A percentile compares a stretch with the other conserved stretches of the same genome.
Evolutionary conservation across 2,113 vertebrate genomes (phyloP).

Genomic region (Corynorhinus townsendii): DNA sequence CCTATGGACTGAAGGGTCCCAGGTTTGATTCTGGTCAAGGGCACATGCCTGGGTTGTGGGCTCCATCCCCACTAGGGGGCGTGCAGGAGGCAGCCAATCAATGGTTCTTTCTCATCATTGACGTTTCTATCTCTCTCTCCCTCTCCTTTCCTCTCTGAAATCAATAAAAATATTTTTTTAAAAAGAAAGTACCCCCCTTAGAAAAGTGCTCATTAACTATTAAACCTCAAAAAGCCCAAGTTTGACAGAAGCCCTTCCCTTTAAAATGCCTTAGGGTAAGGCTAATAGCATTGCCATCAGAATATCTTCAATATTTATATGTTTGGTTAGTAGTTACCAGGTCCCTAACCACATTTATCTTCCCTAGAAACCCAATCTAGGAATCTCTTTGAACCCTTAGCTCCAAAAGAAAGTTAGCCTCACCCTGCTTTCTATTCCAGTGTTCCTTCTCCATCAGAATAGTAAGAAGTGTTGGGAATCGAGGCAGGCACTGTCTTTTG

Average conservation of each 20-base stretch:
- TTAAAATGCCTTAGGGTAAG: neutral
- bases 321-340: conserved; percentile 30
- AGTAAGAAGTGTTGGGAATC: neutral
- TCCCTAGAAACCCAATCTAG: neutral
- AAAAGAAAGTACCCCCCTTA: neutral
- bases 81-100: too few relatives aligned
- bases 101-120: too few relatives aligned
- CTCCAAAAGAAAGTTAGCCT: neutral
- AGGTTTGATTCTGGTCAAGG: too few relatives aligned
- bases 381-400: conserved; percentile 34
- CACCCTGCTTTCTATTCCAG: neutral
- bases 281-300: neutral
- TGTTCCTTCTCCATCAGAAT: neutral
- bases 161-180: too few relatives aligned
- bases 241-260: neutral
- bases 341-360: neutral
- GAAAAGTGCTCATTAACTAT: neutral
- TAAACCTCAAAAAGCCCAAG: neutral
- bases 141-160: too few relatives aligned
- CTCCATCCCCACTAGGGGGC: too few relatives aligned
- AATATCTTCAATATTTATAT: neutral
- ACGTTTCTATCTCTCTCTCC: too few relatives aligned
- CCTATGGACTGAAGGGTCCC: too few relatives aligned
- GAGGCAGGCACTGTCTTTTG: neutral
- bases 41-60: too few relatives aligned